Conservation (phyloP, 2,888 invertebrate species). For the Rambutsinella grinnellia region DNA sequence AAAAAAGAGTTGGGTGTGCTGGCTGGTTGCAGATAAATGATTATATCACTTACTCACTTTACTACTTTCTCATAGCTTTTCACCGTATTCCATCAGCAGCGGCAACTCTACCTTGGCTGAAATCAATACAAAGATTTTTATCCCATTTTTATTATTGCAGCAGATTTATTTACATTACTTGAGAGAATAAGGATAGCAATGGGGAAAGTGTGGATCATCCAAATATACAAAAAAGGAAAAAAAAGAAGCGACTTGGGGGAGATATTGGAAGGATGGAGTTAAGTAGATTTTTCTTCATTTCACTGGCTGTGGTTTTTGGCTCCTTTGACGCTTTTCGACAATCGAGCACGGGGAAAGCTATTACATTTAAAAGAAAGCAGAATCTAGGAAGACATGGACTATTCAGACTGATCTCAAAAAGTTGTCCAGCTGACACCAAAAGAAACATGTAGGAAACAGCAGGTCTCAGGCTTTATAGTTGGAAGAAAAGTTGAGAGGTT, state of each 20-base stretch:
- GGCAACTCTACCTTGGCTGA: background rate
- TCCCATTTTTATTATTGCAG: conserved; percentile 18
- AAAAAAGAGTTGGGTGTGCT: background rate
- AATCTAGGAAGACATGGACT: background rate
- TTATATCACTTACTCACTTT: background rate
- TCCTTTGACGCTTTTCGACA: background rate
- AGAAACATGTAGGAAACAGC: background rate
- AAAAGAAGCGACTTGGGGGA: background rate
- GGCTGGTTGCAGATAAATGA: background rate
- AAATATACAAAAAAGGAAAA: background rate
- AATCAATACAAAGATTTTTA: conserved; percentile 25
- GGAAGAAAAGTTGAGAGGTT: background rate
- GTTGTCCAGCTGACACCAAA: background rate
- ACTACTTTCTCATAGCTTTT: background rate
- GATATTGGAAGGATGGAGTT: background rate
- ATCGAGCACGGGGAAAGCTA: no score
- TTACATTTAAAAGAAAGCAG: no score
- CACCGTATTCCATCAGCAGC: background rate
- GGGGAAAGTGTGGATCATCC: background rate
- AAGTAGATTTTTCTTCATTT: background rate
- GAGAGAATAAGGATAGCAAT: background rate
- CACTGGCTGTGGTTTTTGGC: background rate
- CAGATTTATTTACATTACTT: conserved; percentile 20
- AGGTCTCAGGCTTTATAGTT: background rate
- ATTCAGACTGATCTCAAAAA: background rate